Conservation (phyloP, 1,140 invertebrate species). For the Diorhabda elongata region DNA sequence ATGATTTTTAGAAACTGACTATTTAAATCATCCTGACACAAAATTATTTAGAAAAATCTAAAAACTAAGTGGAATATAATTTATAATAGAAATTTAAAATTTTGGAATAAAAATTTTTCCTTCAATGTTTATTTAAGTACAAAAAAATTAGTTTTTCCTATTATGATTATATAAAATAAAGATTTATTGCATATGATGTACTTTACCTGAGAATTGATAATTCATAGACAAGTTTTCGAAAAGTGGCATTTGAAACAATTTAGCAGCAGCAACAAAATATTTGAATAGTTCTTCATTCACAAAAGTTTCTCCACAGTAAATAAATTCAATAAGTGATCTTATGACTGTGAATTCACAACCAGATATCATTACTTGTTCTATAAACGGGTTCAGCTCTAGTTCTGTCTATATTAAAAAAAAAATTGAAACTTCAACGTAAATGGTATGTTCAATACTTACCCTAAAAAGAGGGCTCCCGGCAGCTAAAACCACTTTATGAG, state of each 20-base stretch:
- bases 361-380: conserved; percentile 40
- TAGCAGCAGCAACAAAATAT: conserved; percentile 40
- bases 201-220: conserved; percentile 18
- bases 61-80: no score
- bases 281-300: conserved; percentile 40
- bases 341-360: conserved; percentile 41
- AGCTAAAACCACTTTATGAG: conserved; percentile 45
- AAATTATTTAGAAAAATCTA: no score
- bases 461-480: conserved; percentile 35
- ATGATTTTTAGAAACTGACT: no score
- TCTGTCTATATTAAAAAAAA: conserved; percentile 24
- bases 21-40: no score
- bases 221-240: conserved; percentile 38
- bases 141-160: no score
- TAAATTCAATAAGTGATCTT: conserved; percentile 43
- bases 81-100: no score
- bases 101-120: no score
- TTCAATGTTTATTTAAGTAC: no score
- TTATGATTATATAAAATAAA: no score
- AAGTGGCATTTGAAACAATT: conserved; percentile 41
- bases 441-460: conserved; percentile 15
- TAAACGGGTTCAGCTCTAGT: conserved; percentile 29
- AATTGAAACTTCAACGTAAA: neutral
- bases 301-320: conserved; percentile 44
- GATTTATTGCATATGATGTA: no score